A percentile compares a stretch with the other conserved stretches of the same genome.
Conservation (phyloP, 2,888 invertebrate genomes). For the Proisotoma minuta region DNA sequence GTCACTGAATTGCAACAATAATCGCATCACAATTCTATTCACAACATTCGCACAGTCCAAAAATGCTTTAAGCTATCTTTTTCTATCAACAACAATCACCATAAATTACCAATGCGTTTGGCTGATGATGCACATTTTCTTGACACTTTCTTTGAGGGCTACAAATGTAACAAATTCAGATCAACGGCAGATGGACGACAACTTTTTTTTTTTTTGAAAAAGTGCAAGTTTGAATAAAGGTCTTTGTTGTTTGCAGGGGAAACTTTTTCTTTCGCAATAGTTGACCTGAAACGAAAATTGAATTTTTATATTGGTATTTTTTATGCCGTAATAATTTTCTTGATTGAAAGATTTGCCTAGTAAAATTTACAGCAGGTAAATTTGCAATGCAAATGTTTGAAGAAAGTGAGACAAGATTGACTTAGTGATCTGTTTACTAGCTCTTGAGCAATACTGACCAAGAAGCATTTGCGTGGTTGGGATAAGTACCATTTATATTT, state of each 20-base stretch:
- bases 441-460: conserved; percentile 17
- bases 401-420: not conserved
- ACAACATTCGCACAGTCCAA: not conserved
- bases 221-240: not conserved
- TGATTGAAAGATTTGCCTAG: not conserved
- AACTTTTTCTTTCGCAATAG: not conserved
- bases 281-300: not conserved
- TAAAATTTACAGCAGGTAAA: not conserved
- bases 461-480: not conserved
- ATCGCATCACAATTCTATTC: not conserved
- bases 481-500: conserved; percentile 7
- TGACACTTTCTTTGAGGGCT: no score
- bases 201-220: not conserved
- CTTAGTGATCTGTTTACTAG: not conserved
- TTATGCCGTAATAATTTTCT: not conserved
- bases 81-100: no score
- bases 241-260: not conserved
- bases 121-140: no score
- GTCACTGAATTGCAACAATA: not conserved
- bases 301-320: not conserved
- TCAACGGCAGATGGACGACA: no score
- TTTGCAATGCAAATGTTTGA: not conserved
- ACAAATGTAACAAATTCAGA: no score
- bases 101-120: no score
- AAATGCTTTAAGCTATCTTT: no score